phyloP scores from a whole-genome alignment of 2,888 invertebrate genomes.

The Coecobrya sp. region DNA sequence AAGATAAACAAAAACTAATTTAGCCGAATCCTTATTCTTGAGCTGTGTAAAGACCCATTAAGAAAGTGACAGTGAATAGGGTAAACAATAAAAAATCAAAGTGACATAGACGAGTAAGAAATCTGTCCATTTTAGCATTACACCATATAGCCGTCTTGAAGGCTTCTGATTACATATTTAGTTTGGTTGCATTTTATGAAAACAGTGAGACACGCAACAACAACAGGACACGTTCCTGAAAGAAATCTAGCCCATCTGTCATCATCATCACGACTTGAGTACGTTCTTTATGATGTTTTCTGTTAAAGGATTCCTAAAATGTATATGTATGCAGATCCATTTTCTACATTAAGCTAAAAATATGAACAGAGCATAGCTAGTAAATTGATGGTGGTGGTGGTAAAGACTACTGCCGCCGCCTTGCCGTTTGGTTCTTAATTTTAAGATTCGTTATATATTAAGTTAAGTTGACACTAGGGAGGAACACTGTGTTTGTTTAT shows the following conservation, averaged over 20 bases:
- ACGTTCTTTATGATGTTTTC: conserved; percentile 67
- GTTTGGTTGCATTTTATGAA: neutral
- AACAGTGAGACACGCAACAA: neutral
- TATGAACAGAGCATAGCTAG: neutral
- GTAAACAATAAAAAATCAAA: neutral
- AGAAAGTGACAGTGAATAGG: neutral
- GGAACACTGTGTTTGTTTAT: conserved; percentile 61
- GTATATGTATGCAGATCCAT: conserved; percentile 27
- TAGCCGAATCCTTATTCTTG: neutral
- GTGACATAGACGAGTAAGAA: neutral
- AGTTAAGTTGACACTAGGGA: conserved; percentile 60
- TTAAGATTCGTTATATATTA: conserved; percentile 43
- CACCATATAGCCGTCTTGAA: neutral
- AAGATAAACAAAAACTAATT: conserved; percentile 36
- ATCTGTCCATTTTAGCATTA: neutral
- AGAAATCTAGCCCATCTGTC: conserved; percentile 35
- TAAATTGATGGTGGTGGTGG: conserved; percentile 21
- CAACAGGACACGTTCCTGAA: conserved; percentile 6
- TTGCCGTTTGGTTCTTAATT: conserved; percentile 34
- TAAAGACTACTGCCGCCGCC: conserved; percentile 32
- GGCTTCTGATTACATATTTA: neutral
- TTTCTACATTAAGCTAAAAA: conserved; percentile 52
- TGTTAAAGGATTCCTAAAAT: conserved; percentile 20
- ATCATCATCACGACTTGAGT: conserved; percentile 30
- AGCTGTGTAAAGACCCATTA: neutral